A percentile compares a stretch with the other conserved stretches of the same genome.
Evolutionary conservation across 1,140 invertebrate species (phyloP).

Genomic region (Papilio polytes): DNA sequence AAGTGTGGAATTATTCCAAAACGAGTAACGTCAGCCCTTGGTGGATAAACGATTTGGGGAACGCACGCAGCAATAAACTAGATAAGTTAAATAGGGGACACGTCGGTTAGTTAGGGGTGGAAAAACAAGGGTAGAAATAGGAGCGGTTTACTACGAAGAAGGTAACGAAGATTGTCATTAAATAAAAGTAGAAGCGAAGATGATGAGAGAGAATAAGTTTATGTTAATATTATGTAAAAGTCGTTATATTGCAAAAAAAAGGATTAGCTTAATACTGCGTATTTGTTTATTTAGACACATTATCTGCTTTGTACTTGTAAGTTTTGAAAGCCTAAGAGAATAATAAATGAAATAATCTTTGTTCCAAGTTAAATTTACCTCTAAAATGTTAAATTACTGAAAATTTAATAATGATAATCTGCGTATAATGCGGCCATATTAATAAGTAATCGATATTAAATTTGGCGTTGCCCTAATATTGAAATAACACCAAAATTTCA

Average conservation of each 20-base stretch:
- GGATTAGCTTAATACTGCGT: not conserved
- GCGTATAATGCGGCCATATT: too few relatives aligned
- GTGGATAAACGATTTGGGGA: slow-evolving; percentile 28
- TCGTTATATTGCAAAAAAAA: not conserved
- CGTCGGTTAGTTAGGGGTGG: not conserved
- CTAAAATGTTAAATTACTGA: not conserved
- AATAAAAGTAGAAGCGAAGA: not conserved
- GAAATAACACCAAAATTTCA: not conserved
- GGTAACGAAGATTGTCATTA: not conserved
- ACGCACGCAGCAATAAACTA: slow-evolving; percentile 31
- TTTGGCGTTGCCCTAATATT: not conserved
- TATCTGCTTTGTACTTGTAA: not conserved
- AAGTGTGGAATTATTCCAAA: slow-evolving; percentile 18
- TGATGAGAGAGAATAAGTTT: not conserved
- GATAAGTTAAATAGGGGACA: slow-evolving; percentile 30
- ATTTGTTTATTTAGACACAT: not conserved
- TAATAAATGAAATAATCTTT: not conserved
- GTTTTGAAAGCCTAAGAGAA: slow-evolving; percentile 5
- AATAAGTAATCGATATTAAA: too few relatives aligned
- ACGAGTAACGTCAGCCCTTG: not conserved
- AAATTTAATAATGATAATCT: not conserved
- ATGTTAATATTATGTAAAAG: not conserved
- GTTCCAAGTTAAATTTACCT: not conserved
- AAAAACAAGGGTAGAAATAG: slow-evolving; percentile 3
- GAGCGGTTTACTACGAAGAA: not conserved